A percentile compares a stretch with the other conserved stretches of the same genome.
phyloP scores from a whole-genome alignment of 2,113 vertebrate species.

The Macrotis lagotis region DNA sequence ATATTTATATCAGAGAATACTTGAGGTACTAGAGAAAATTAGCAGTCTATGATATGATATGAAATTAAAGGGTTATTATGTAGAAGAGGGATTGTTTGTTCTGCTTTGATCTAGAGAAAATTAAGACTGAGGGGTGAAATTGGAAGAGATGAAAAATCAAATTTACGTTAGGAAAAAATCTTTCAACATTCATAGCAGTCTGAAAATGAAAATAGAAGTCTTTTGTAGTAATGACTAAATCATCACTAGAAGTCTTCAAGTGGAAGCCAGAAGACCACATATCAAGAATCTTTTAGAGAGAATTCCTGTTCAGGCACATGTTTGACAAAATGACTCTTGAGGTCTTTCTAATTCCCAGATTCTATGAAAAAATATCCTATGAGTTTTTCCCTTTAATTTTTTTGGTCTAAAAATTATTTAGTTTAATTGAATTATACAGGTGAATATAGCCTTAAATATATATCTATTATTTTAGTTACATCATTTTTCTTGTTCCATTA shows the following conservation, averaged over 20 bases:
- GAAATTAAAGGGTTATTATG: background rate
- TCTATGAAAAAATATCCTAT: background rate
- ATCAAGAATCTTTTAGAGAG: background rate
- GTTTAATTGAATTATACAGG: background rate
- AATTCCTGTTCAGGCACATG: background rate
- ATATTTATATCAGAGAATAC: background rate
- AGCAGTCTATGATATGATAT: background rate
- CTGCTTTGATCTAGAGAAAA: background rate
- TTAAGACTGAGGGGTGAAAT: background rate
- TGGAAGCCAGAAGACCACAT: background rate
- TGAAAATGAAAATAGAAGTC: background rate
- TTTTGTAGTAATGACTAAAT: background rate
- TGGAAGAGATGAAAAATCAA: background rate
- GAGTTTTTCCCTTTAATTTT: background rate
- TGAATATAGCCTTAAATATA: background rate
- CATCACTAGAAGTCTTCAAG: background rate
- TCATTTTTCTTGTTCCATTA: background rate
- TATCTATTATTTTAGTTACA: background rate
- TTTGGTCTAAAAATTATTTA: background rate
- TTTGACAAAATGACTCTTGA: background rate
- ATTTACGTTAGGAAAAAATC: background rate
- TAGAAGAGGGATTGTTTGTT: background rate
- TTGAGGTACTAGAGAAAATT: background rate
- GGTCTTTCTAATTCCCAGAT: background rate
- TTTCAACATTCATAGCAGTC: background rate